These are phyloP conservation scores for Galeopterus variegatus DNA, from an alignment of 2,113 vertebrate genomes.

Conservation along the genomic window DNA sequence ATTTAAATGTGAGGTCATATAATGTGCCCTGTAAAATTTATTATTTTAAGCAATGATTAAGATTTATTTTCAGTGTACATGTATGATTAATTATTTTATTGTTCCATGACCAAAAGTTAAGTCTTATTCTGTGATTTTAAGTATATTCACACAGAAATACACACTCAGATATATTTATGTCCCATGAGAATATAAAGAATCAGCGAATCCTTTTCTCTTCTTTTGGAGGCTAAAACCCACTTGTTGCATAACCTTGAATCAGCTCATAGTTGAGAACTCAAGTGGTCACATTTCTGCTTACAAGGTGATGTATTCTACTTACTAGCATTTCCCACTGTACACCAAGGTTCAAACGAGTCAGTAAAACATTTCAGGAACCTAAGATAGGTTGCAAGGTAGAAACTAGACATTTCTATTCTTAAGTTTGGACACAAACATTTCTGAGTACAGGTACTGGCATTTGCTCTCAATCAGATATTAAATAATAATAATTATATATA, in stretches of 20 bases:
- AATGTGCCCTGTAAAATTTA: background rate
- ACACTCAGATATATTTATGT: background rate
- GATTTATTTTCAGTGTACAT: background rate
- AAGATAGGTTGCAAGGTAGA: background rate
- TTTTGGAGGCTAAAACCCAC: background rate
- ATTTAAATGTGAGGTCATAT: background rate
- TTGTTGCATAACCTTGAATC: background rate
- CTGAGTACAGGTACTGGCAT: background rate
- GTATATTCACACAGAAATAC: background rate
- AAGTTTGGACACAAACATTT: background rate
- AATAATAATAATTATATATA: background rate
- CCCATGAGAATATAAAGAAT: background rate
- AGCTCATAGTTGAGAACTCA: background rate
- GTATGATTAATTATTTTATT: background rate
- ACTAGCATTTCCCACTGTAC: background rate
- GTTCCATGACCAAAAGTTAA: background rate
- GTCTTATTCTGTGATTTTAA: background rate
- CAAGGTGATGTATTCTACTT: background rate
- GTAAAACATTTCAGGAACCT: background rate
- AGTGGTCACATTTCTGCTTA: background rate
- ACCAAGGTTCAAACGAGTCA: background rate
- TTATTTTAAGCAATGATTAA: background rate
- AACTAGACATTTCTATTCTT: background rate
- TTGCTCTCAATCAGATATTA: background rate
- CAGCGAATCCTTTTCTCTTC: background rate